A percentile compares a stretch with the other conserved stretches of the same genome.
phyloP scores from a whole-genome alignment of 2,797 vertebrate genomes.

The Lacerta viridis region DNA sequence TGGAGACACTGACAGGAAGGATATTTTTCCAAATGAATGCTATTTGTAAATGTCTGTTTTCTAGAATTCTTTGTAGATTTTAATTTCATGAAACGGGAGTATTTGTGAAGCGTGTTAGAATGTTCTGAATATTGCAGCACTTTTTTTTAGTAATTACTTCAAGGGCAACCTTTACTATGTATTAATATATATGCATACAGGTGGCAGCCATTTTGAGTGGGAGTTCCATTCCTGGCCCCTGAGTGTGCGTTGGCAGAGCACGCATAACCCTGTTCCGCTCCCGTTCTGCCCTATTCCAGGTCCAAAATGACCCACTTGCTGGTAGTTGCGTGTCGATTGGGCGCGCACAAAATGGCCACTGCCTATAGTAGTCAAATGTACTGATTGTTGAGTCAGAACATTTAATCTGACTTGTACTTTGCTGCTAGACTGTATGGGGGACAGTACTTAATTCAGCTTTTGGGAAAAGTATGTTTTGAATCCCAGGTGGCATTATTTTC shows the following conservation, averaged over 20 bases:
- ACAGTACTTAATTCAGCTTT: not conserved
- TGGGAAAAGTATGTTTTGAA: not conserved
- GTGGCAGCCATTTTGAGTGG: no score
- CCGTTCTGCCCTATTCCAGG: no score
- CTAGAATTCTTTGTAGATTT: constrained; percentile 15
- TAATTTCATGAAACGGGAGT: constrained; percentile 52
- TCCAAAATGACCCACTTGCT: no score
- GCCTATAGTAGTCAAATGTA: not conserved
- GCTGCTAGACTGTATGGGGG: not conserved
- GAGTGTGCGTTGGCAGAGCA: no score
- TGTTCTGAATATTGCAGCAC: not conserved
- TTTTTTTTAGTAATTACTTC: not conserved
- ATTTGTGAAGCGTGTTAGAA: not conserved
- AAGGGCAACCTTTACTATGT: not conserved
- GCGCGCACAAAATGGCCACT: no score
- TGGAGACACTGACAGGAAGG: constrained; percentile 28
- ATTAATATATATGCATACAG: not conserved
- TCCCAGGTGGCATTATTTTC: not conserved
- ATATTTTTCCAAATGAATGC: constrained; percentile 41
- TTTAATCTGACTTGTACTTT: not conserved
- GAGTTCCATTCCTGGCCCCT: no score
- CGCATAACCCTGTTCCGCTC: no score
- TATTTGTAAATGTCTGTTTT: constrained; percentile 43
- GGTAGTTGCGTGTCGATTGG: no score
- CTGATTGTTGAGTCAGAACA: not conserved